Base-by-base conservation (phyloP, 1,140 invertebrate genomes). In the Drosophila kikkawai region DNA sequence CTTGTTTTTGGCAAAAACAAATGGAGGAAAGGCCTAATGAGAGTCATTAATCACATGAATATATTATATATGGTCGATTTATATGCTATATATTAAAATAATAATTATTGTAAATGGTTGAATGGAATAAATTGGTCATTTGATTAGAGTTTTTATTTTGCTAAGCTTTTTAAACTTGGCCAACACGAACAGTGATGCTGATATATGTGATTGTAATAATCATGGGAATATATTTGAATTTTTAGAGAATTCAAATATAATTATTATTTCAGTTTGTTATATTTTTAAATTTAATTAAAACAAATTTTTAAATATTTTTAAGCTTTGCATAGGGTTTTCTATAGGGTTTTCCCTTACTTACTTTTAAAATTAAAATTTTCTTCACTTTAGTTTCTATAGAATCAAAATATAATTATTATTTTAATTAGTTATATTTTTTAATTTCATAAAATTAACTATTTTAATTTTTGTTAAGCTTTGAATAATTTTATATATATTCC, bases 1-100 rank as follows among this genome's bases (percentile, higher is more conserved):
- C 17, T 44, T 77, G 26, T 65, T 41, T 11, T 13, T 57, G 34
- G 19, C 8, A 47, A 26, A 41, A 36, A 6, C 5, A n/a, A 45
- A 19, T 6, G 17, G 11, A 68, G 32, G 42, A 7, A 45, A 48
- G 13, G 42, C 6, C 0, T 11, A 26, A 29, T 29, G 22, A 48
- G 45, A 9, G 7, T 7, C 7, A 48, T n/a, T 47, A 60, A 60
- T 50, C 13, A 17, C 17, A 2, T 15, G 7, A 47, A 22, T 22
- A 12, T 4, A 42, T 4, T 1, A 19, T 42, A 39, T 37, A 26
- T 26, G 7, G 0, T 42, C 12, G 19, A 19, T 19, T 17, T 29
- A n/a, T 29, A n/a, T 32, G 8, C 13, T 11, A 32, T 11, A 29
- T 50, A 50, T n/a, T 48, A 15, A 39, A 13, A 39, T 29, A 29